These are phyloP conservation scores for Sparus aurata DNA, from an alignment of 2,797 vertebrate species.

Conservation along the genomic window DNA sequence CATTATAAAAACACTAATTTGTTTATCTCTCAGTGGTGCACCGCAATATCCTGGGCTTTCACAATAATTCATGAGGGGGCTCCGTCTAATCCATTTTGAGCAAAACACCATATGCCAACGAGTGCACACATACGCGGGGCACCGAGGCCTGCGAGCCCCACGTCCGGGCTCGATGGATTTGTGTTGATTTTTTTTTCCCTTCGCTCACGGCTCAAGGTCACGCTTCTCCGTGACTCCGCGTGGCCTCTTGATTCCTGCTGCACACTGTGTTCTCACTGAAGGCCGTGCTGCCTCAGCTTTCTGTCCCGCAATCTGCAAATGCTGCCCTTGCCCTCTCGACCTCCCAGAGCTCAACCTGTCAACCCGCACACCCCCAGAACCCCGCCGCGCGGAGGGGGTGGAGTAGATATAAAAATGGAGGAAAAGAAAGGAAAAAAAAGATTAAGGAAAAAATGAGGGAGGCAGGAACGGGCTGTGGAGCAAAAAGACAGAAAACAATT, in stretches of 20 bases:
- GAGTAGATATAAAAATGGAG: conserved; percentile 38
- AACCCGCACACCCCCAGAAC: conserved; percentile 47
- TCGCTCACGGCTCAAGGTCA: conserved; percentile 74
- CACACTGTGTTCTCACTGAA: conserved; percentile 61
- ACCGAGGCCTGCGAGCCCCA: conserved; percentile 20
- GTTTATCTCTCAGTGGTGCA: conserved; percentile 53
- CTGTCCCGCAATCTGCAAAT: conserved; percentile 74
- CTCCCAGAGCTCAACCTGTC: conserved; percentile 78
- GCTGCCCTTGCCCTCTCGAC: conserved; percentile 75
- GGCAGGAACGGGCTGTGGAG: conserved; percentile 41
- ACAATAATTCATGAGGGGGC: conserved; percentile 61
- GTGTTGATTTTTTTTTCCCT: conserved; percentile 56
- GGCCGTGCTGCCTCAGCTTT: conserved; percentile 84
- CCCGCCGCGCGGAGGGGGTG: conserved; percentile 1
- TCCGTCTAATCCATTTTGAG: conserved; percentile 58
- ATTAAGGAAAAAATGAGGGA: conserved; percentile 52
- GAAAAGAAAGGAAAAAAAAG: conserved; percentile 35
- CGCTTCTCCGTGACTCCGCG: conserved; percentile 47
- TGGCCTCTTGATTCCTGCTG: conserved; percentile 63
- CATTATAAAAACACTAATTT: conserved; percentile 60
- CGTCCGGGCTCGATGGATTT: conserved; percentile 48
- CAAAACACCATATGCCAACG: conserved; percentile 65
- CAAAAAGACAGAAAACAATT: conserved; percentile 74
- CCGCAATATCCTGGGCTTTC: conserved; percentile 49
- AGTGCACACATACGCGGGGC: conserved; percentile 20